Percentiles rank a stretch among this genome's conserved stretches.
Evolutionary conservation across 2,888 invertebrate species (phyloP).

Genomic region (Temnothorax ravouxi): DNA sequence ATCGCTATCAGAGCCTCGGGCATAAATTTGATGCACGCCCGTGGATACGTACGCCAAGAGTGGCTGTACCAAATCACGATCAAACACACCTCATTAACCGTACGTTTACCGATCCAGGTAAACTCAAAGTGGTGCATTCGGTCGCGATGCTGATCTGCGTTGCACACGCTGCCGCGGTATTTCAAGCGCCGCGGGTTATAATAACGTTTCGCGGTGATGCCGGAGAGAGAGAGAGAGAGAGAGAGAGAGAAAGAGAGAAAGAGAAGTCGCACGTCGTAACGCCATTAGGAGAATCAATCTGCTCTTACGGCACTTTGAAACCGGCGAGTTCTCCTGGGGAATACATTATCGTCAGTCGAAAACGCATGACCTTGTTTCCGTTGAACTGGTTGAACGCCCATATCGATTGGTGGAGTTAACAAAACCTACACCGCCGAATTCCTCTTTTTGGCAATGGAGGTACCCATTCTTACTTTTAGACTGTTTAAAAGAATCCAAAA

Average conservation of each 20-base stretch:
- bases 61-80: constrained; percentile 47
- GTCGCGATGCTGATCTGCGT: constrained; percentile 24
- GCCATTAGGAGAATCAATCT: constrained; percentile 39
- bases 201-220: constrained; percentile 67
- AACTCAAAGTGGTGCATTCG: constrained; percentile 59
- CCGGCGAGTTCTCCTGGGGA: neutral
- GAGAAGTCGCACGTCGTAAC: constrained; percentile 17
- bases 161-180: constrained; percentile 21
- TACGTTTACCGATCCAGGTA: constrained; percentile 64
- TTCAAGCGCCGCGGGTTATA: constrained; percentile 61
- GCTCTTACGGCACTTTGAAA: neutral
- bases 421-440: neutral
- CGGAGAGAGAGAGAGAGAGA: neutral
- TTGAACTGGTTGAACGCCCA: neutral
- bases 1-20: constrained; percentile 16
- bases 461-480: neutral
- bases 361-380: constrained; percentile 41
- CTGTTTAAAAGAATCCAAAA: neutral
- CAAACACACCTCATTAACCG: constrained; percentile 66
- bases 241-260: no score
- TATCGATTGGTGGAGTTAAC: constrained; percentile 23
- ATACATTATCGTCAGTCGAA: constrained; percentile 36
- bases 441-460: constrained; percentile 17
- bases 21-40: constrained; percentile 38
- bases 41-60: constrained; percentile 26